Evolutionary conservation across 2,888 invertebrate species (phyloP), one percentile per base, ranked within the genome.

Genomic region (Acleris laterana): DNA sequence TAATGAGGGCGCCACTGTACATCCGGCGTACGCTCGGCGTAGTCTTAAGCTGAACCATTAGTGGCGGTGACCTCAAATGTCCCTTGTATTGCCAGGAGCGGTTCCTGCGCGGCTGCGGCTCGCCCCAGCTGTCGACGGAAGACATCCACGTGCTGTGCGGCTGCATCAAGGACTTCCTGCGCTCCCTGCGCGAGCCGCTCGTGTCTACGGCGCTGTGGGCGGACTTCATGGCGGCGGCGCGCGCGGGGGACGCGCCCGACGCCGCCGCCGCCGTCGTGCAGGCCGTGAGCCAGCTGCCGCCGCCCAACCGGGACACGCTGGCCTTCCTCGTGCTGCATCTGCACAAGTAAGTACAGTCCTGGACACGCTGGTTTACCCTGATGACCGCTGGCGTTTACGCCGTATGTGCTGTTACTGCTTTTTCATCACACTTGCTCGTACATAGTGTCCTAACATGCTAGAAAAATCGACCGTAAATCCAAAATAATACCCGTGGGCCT

Each of bases 81-180:
- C 13, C 11, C 62, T 46, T 17, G 46, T 71, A 69, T 16, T 20
- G 0, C 13, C 75, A 95, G 94, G 97, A 98, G 77, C 96, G 96
- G 71, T 98, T 99, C 83, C 92, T 98, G 7, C 95, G 96, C 72
- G 97, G 97, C 19, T 97, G 96, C 85, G 96, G 97, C 0, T 95
- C 96, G 0, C 99, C 99, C 0, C 96, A 95, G 76, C 93, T 99
- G 46, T 84, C 91, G 0, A 91, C 93, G 52, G 93, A 95, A 17
- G 97, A 99, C 83, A 94, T 99, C 32, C 96, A 99, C 87, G 97
- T 97, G 0, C 93, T 99, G 42, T 98, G 99, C 86, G 98, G 99
- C 52, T 97, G 97, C 69, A 94, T 99, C 53, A 99, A 99, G 92
- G 97, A 98, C 88, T 99, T 99, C 89, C 93, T 99, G 63, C 95